Evolutionary conservation across 53 echinoderm and acorn worm species (phyloP).

Genomic region (Patiria pectinifera): DNA sequence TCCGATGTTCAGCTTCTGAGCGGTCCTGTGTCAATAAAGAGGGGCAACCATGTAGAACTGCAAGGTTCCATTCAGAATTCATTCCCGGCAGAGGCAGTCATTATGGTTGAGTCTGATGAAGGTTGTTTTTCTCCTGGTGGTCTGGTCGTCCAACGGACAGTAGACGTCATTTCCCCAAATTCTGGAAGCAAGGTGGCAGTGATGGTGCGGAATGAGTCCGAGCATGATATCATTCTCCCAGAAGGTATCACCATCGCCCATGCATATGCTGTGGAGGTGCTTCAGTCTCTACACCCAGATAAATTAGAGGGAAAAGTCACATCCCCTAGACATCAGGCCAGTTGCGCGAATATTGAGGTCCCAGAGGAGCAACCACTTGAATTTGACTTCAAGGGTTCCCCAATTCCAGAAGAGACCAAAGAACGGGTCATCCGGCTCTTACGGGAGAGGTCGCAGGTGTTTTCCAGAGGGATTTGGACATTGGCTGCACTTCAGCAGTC

Average conservation of each 20-base stretch:
- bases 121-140: no score
- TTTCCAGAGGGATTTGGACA: not conserved
- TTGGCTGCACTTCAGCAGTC: not conserved
- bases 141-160: no score
- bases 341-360: not conserved
- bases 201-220: conserved; percentile 40
- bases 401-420: conserved; percentile 22
- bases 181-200: not conserved
- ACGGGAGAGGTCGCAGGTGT: not conserved
- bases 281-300: no score
- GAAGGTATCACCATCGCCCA: conserved; percentile 31
- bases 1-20: not conserved
- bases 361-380: not conserved
- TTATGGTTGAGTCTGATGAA: no score
- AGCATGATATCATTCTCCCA: conserved; percentile 43
- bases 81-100: no score
- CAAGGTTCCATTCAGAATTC: no score
- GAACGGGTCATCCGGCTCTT: conserved; percentile 20
- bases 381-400: conserved; percentile 52
- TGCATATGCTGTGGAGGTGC: conserved; percentile 23
- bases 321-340: no score
- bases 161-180: no score
- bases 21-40: not conserved
- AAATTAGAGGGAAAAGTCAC: not conserved
- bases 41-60: conserved; percentile 15